phyloP scores from a whole-genome alignment of 2,888 invertebrate genomes.

The Molorchus minor region DNA sequence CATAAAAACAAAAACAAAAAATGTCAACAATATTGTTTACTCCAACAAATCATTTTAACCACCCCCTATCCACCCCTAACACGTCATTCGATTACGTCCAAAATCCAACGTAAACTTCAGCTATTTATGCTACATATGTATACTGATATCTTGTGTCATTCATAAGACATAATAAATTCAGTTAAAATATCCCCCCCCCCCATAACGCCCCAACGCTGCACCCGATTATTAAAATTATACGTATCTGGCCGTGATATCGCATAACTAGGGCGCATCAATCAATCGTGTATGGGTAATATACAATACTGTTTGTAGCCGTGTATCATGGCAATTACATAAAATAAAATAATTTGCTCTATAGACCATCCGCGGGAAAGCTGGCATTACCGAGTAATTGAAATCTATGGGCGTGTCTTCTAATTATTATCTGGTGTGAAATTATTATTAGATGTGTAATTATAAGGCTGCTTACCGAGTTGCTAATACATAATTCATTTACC shows the following conservation, averaged over 20 bases:
- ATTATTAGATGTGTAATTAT: constrained; percentile 18
- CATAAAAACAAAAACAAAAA: no score
- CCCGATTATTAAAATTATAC: constrained; percentile 42
- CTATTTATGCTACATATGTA: no score
- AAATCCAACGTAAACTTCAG: no score
- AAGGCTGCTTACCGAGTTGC: background rate
- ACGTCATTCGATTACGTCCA: no score
- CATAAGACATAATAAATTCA: no score
- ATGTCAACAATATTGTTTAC: no score
- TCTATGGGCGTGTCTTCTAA: constrained; percentile 17
- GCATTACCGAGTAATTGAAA: constrained; percentile 21
- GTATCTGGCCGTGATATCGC: constrained; percentile 46
- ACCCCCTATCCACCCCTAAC: no score
- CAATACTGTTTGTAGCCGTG: constrained; percentile 15
- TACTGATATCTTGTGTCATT: no score
- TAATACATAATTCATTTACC: background rate
- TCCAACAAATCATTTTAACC: no score
- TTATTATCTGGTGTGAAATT: constrained; percentile 24
- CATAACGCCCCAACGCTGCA: no score
- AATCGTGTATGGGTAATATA: constrained; percentile 30
- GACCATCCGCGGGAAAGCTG: constrained; percentile 5
- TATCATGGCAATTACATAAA: constrained; percentile 22
- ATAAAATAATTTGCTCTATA: constrained; percentile 20
- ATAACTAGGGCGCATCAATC: constrained; percentile 40
- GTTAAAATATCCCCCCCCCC: no score